Evolutionary conservation across 2,888 invertebrate genomes (phyloP).

Genomic region (Alentia gelatinosa): DNA sequence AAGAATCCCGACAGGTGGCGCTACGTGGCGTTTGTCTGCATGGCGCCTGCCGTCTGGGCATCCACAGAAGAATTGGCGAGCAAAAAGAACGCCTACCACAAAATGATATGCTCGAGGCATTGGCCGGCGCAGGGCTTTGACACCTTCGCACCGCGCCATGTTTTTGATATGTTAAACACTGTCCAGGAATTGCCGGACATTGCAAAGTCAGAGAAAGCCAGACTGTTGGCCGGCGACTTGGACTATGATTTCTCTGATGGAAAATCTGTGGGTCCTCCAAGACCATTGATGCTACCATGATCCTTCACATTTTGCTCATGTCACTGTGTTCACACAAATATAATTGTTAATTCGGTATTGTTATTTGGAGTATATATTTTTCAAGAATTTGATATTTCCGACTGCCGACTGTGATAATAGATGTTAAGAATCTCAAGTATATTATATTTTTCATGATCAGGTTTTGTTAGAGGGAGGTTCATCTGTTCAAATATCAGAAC

Average conservation of each 20-base stretch:
- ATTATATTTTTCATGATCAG: no score
- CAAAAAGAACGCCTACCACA: slow-evolving; percentile 69
- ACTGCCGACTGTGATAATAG: no score
- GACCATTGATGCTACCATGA: not conserved
- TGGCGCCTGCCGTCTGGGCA: slow-evolving; percentile 75
- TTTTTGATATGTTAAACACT: slow-evolving; percentile 33
- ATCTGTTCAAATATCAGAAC: no score
- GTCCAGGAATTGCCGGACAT: slow-evolving; percentile 64
- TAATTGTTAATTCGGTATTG: no score
- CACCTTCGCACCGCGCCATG: slow-evolving; percentile 57
- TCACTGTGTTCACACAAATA: no score
- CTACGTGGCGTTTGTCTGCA: slow-evolving; percentile 72
- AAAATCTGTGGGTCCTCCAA: slow-evolving; percentile 53
- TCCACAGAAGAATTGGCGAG: slow-evolving; percentile 65
- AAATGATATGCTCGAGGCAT: slow-evolving; percentile 69
- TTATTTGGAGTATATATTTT: no score
- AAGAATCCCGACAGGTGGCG: slow-evolving; percentile 72
- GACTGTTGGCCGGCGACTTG: slow-evolving; percentile 53
- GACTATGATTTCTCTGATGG: slow-evolving; percentile 59
- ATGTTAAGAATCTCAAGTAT: no score
- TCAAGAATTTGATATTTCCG: no score
- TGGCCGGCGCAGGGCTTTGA: slow-evolving; percentile 71
- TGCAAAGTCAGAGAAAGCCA: slow-evolving; percentile 66
- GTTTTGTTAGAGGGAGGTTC: no score
- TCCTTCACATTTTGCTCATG: no score